Percentiles rank a stretch among this genome's conserved stretches.
These are phyloP conservation scores for Siderastrea radians DNA, from an alignment of 92 coral and sea anemone genomes.

Conservation along the genomic window DNA sequence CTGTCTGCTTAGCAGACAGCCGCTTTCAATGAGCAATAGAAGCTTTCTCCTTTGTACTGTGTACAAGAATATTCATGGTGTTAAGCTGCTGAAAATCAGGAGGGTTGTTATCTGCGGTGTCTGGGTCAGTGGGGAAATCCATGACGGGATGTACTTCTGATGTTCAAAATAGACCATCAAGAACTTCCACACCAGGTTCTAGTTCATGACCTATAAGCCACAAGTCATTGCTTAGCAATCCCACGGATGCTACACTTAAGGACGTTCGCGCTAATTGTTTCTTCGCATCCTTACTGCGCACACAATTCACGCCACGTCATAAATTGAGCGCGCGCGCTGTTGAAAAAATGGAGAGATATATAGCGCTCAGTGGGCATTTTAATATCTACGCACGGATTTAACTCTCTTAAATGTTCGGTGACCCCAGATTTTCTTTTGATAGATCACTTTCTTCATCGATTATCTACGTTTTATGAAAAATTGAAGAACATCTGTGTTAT, in stretches of 20 bases:
- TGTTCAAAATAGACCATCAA: neutral
- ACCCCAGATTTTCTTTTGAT: no score
- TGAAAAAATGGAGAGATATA: neutral
- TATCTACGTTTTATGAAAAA: no score
- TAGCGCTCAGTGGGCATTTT: neutral
- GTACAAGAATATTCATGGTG: conserved; percentile 5
- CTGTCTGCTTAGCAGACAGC: neutral
- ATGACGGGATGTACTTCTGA: neutral
- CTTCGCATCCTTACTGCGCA: no score
- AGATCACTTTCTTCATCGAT: no score
- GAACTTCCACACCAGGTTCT: conserved; percentile 5
- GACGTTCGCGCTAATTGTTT: neutral
- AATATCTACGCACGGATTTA: no score
- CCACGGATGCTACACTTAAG: conserved; percentile 5
- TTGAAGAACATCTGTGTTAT: no score
- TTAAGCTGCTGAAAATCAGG: neutral
- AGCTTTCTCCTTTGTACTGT: conserved; percentile 6
- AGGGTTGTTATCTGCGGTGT: neutral
- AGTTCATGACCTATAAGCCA: conserved; percentile 13
- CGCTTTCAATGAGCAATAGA: neutral
- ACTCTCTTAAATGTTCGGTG: no score
- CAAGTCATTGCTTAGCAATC: neutral
- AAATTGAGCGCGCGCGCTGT: no score
- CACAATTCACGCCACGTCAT: no score
- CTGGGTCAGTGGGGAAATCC: conserved; percentile 11